Evolutionary conservation across 1,140 invertebrate species (phyloP).

Genomic region (Steinernema feltiae): DNA sequence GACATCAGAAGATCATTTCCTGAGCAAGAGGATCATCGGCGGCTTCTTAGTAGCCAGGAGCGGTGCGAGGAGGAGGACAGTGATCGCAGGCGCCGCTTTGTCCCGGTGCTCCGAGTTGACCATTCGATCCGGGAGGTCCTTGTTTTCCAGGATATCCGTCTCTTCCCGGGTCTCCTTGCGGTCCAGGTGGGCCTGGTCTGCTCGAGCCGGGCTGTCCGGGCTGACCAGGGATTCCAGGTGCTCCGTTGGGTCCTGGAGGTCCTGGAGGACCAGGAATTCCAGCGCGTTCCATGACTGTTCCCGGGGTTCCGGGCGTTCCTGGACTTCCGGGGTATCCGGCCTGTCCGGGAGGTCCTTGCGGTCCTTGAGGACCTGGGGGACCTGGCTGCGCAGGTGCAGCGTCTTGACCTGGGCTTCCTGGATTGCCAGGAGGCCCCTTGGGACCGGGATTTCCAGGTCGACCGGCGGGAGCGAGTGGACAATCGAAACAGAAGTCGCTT

Average conservation of each 20-base stretch:
- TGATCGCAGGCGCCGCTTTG: slow-evolving; percentile 30
- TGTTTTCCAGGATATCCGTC: slow-evolving; percentile 27
- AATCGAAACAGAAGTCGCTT: neutral
- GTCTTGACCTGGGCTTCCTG: slow-evolving; percentile 29
- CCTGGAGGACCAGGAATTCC: slow-evolving; percentile 32
- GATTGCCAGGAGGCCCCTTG: slow-evolving; percentile 28
- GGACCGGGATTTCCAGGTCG: slow-evolving; percentile 30
- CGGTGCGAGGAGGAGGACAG: slow-evolving; percentile 31
- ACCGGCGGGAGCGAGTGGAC: slow-evolving; percentile 27
- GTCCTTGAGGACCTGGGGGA: slow-evolving; percentile 30
- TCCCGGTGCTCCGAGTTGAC: slow-evolving; percentile 19
- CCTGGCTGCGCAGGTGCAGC: slow-evolving; percentile 17
- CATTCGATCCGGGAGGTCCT: slow-evolving; percentile 20
- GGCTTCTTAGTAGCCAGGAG: slow-evolving; percentile 30
- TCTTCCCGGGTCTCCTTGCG: slow-evolving; percentile 34
- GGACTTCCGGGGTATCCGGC: slow-evolving; percentile 33
- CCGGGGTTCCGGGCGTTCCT: slow-evolving; percentile 35
- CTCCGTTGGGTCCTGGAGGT: slow-evolving; percentile 29
- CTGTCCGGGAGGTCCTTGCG: slow-evolving; percentile 26
- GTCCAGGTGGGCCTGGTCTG: slow-evolving; percentile 31
- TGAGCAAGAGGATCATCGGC: neutral
- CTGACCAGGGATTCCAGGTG: slow-evolving; percentile 39
- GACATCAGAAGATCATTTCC: neutral
- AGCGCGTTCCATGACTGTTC: slow-evolving; percentile 17
- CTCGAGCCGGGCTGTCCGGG: slow-evolving; percentile 36